A percentile compares a stretch with the other conserved stretches of the same genome.
Evolutionary conservation across 2,888 invertebrate species (phyloP).

Genomic region (Pheosia tremula): DNA sequence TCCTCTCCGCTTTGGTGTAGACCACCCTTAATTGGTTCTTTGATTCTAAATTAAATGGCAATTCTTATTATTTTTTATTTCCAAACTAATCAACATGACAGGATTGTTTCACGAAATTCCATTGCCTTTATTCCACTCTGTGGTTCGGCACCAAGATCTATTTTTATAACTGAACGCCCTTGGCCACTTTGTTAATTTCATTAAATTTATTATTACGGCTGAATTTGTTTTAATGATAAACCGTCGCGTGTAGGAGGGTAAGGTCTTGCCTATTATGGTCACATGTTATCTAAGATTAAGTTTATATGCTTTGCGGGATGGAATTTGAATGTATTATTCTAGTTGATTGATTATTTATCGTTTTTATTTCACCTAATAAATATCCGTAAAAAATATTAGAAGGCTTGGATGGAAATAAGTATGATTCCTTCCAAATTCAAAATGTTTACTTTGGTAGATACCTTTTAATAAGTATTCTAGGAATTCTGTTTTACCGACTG

Average conservation of each 20-base stretch:
- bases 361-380: conserved; percentile 5
- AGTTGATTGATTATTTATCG: conserved; percentile 35
- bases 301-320: conserved; percentile 51
- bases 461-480: no score
- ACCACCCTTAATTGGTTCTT: no score
- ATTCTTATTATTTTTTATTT: no score
- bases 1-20: no score
- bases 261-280: conserved; percentile 50
- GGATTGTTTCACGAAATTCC: neutral
- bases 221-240: conserved; percentile 31
- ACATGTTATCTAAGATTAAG: conserved; percentile 55
- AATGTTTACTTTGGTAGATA: neutral
- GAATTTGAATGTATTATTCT: conserved; percentile 54
- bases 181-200: conserved; percentile 29
- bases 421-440: neutral
- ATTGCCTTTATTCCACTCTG: neutral
- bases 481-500: no score
- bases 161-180: conserved; percentile 14
- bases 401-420: neutral
- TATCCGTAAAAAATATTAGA: neutral
- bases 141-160: neutral
- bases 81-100: neutral
- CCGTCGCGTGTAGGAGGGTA: conserved; percentile 50
- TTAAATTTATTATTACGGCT: conserved; percentile 42
- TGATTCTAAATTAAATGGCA: no score